Percentiles rank a stretch among this genome's conserved stretches.
Evolutionary conservation across 92 coral and sea anemone genomes (phyloP).

Genomic region (Anthopleura xanthogrammica): DNA sequence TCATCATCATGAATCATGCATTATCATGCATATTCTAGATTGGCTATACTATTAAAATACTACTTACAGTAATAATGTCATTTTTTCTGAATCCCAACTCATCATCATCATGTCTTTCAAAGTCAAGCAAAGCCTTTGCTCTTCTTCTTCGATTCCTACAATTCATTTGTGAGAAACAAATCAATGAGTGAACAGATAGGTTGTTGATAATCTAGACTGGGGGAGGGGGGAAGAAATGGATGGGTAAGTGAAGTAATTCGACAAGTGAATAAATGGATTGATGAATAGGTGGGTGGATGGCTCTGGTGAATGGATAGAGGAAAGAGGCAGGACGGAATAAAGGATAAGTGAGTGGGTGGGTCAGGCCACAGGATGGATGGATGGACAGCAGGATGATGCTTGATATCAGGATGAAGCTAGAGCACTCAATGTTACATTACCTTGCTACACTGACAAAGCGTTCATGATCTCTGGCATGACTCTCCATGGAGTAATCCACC

Average conservation of each 20-base stretch:
- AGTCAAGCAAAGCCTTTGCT: conserved; percentile 94
- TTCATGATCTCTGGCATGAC: conserved; percentile 90
- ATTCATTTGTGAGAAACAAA: neutral
- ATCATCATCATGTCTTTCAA: conserved; percentile 98
- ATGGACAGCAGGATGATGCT: neutral
- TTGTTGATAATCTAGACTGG: neutral
- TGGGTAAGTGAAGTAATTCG: neutral
- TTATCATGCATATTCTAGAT: too few species aligned
- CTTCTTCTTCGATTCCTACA: conserved; percentile 89
- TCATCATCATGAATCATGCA: too few species aligned
- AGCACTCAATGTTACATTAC: conserved; percentile 28
- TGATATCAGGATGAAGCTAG: neutral
- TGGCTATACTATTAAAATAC: neutral
- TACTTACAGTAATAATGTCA: conserved; percentile 90
- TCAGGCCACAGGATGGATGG: neutral
- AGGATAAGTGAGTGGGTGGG: too few species aligned
- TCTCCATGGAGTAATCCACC: conserved; percentile 93
- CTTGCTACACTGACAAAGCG: conserved; percentile 94
- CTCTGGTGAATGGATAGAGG: neutral
- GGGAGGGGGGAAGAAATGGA: neutral
- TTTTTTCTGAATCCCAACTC: conserved; percentile 96
- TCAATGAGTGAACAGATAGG: neutral
- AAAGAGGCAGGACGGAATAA: neutral
- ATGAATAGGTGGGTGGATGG: neutral
- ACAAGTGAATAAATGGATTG: neutral